Conservation (phyloP, 2,888 invertebrate genomes). For the Eupsilia transversa region DNA sequence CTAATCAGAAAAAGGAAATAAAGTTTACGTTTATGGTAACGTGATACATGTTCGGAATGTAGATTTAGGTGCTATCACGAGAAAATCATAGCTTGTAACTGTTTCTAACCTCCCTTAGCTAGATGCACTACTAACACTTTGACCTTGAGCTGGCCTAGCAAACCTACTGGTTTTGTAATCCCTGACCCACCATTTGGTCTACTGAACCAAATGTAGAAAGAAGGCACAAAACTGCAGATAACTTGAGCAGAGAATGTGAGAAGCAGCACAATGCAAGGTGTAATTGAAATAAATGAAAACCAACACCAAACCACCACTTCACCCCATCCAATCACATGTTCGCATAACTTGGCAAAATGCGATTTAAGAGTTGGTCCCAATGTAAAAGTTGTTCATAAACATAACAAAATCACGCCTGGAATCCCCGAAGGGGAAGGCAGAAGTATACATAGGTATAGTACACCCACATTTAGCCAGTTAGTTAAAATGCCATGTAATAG, state of each 20-base stretch:
- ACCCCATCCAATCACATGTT: background rate
- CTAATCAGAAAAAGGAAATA: conserved; percentile 1
- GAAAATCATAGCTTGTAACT: background rate
- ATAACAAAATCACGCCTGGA: too few species aligned
- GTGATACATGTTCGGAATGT: background rate
- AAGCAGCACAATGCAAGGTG: background rate
- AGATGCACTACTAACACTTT: background rate
- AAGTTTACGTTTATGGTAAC: background rate
- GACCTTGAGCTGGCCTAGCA: background rate
- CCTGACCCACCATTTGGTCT: background rate
- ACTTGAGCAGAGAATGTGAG: too few species aligned
- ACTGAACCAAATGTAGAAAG: background rate
- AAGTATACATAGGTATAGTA: too few species aligned
- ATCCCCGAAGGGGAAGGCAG: too few species aligned
- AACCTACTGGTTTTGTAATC: background rate
- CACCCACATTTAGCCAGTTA: too few species aligned
- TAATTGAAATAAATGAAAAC: too few species aligned
- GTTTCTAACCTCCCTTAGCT: background rate
- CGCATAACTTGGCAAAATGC: background rate
- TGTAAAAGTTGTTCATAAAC: too few species aligned
- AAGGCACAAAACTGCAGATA: too few species aligned
- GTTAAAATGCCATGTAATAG: too few species aligned
- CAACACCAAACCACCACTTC: background rate
- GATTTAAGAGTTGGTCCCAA: too few species aligned
- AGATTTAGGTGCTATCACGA: background rate